These are phyloP conservation scores for Cancer borealis DNA, from an alignment of 2,888 invertebrate genomes.

Conservation along the genomic window DNA sequence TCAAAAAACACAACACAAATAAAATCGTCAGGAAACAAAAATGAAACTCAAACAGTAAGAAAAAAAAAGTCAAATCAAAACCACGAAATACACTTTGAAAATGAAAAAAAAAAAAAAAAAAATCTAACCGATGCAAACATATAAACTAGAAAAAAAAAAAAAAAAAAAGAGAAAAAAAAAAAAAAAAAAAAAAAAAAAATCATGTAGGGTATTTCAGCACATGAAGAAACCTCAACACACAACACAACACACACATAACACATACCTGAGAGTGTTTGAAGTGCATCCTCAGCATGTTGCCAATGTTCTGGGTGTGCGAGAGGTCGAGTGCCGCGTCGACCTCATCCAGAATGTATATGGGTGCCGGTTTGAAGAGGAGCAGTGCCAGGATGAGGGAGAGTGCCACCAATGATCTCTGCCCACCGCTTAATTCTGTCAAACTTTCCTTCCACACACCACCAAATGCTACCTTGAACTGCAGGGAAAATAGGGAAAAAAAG, in stretches of 20 bases:
- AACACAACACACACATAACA: not conserved
- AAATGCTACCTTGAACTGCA: constrained; percentile 90
- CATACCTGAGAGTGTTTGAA: constrained; percentile 91
- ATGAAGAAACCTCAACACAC: too few species aligned
- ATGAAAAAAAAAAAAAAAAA: too few species aligned
- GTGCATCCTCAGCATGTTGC: constrained; percentile 93
- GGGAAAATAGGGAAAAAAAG: not conserved
- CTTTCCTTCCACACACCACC: constrained; percentile 97
- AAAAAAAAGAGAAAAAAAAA: too few species aligned
- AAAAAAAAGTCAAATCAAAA: too few species aligned
- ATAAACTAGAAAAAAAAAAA: too few species aligned
- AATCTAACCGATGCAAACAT: too few species aligned
- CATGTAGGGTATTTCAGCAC: too few species aligned
- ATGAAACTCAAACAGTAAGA: too few species aligned
- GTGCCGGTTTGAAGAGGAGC: constrained; percentile 98
- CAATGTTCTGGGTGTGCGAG: constrained; percentile 99
- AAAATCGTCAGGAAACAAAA: too few species aligned
- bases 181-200: too few species aligned
- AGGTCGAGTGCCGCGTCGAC: constrained; percentile 99
- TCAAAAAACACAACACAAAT: too few species aligned
- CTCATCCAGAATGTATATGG: constrained; percentile 98
- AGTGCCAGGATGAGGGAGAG: constrained; percentile 97
- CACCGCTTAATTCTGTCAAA: constrained; percentile 96
- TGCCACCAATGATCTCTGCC: constrained; percentile 97
- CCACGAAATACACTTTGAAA: too few species aligned